phyloP scores from a whole-genome alignment of 2,113 vertebrate genomes.

The Onychostoma macrolepis region DNA sequence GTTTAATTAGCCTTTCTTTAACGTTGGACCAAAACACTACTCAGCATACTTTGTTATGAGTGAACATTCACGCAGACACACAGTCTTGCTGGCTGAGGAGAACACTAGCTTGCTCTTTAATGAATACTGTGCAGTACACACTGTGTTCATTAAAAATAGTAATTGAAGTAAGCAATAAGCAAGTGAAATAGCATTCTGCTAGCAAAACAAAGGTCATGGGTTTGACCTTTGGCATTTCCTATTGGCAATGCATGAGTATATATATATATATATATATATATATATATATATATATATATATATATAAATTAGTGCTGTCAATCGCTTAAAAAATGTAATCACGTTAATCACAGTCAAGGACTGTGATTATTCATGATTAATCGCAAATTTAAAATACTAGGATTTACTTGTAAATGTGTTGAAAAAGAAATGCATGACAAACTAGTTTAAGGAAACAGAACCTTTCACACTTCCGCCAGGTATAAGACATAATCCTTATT shows the following conservation, averaged over 20 bases:
- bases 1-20: conserved; percentile 79
- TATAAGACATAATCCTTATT: too few relatives aligned
- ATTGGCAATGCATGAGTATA: background rate
- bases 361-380: too few relatives aligned
- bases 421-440: too few relatives aligned
- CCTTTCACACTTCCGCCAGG: too few relatives aligned
- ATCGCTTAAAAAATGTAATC: too few relatives aligned
- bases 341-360: too few relatives aligned
- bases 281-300: too few relatives aligned
- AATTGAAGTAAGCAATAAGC: background rate
- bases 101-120: background rate
- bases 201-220: background rate
- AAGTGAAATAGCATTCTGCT: background rate
- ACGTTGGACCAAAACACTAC: conserved; percentile 56
- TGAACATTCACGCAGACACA: conserved; percentile 14
- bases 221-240: background rate
- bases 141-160: background rate
- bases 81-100: background rate
- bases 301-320: too few relatives aligned
- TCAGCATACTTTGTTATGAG: conserved; percentile 17
- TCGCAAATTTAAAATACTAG: too few relatives aligned
- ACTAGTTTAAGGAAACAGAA: too few relatives aligned
- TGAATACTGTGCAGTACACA: background rate
- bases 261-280: background rate
- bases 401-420: too few relatives aligned